A percentile compares a stretch with the other conserved stretches of the same genome.
phyloP scores from a whole-genome alignment of 2,888 invertebrate genomes.

The Chrysomela aeneicollis region DNA sequence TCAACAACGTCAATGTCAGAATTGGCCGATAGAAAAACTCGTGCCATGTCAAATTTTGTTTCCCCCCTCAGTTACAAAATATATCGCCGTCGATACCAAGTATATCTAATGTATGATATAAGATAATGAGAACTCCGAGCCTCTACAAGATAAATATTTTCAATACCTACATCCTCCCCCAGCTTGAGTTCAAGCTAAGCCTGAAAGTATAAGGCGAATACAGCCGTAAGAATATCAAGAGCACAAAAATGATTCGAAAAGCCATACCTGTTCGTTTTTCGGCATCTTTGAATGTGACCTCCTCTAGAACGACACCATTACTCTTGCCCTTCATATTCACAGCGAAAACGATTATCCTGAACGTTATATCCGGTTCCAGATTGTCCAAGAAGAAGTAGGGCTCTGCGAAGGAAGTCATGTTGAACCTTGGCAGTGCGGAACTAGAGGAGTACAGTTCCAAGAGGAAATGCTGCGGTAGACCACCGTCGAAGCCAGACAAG shows the following conservation, averaged over 20 bases:
- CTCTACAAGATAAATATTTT: too few species aligned
- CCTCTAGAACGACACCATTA: conserved; percentile 73
- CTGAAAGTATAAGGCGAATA: too few species aligned
- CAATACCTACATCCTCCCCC: too few species aligned
- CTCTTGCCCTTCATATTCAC: conserved; percentile 86
- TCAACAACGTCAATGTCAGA: too few species aligned
- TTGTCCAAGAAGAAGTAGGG: conserved; percentile 81
- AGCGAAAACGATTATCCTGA: conserved; percentile 79
- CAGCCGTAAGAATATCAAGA: too few species aligned
- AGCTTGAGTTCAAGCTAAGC: too few species aligned
- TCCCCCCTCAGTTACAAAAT: too few species aligned
- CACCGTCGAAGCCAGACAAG: conserved; percentile 86
- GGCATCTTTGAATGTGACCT: conserved; percentile 81
- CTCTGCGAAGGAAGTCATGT: conserved; percentile 71
- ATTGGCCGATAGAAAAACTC: too few species aligned
- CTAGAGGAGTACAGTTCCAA: conserved; percentile 74
- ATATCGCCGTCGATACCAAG: too few species aligned
- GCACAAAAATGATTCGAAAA: not conserved
- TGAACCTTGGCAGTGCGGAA: conserved; percentile 64
- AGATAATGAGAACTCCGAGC: too few species aligned
- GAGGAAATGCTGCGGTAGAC: conserved; percentile 85
- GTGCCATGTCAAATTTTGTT: too few species aligned
- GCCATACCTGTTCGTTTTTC: conserved; percentile 76
- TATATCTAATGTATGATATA: too few species aligned
- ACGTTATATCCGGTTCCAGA: conserved; percentile 80